A percentile compares a stretch with the other conserved stretches of the same genome.
Evolutionary conservation across 2,888 invertebrate genomes (phyloP).

Genomic region (Leptopilina myrica): DNA sequence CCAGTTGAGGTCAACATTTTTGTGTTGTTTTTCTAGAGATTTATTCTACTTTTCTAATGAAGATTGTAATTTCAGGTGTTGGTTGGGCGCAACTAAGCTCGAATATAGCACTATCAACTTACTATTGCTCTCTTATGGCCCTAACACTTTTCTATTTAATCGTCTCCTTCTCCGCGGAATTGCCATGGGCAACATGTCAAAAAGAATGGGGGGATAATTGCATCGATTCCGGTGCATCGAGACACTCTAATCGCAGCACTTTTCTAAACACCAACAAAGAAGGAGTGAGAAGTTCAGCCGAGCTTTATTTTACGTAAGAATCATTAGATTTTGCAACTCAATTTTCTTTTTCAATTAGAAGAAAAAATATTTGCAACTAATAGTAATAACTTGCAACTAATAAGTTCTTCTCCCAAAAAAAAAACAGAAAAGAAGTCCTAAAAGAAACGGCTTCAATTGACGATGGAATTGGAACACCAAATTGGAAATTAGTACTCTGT

Average conservation of each 20-base stretch:
- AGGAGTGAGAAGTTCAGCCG: conserved; percentile 66
- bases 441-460: conserved; percentile 78
- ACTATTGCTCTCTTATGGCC: conserved; percentile 78
- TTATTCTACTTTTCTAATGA: too few species aligned
- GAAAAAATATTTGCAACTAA: neutral
- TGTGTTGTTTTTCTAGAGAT: too few species aligned
- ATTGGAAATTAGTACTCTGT: conserved; percentile 79
- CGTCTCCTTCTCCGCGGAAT: conserved; percentile 73
- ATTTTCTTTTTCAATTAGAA: too few species aligned
- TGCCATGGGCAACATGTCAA: conserved; percentile 77
- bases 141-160: conserved; percentile 76
- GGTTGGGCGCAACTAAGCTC: conserved; percentile 78
- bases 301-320: conserved; percentile 70
- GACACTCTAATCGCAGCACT: neutral
- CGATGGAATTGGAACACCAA: conserved; percentile 80
- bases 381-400: neutral
- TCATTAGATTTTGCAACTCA: neutral
- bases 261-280: conserved; percentile 27
- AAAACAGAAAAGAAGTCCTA: conserved; percentile 79
- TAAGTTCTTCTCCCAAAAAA: neutral
- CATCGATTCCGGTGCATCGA: conserved; percentile 58
- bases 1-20: too few species aligned
- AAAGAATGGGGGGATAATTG: conserved; percentile 69
- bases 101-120: conserved; percentile 75
- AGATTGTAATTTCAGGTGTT: conserved; percentile 76